A percentile compares a stretch with the other conserved stretches of the same genome.
Evolutionary conservation across 64 coral and sea anemone species (phyloP).

Genomic region (Montipora foliosa): DNA sequence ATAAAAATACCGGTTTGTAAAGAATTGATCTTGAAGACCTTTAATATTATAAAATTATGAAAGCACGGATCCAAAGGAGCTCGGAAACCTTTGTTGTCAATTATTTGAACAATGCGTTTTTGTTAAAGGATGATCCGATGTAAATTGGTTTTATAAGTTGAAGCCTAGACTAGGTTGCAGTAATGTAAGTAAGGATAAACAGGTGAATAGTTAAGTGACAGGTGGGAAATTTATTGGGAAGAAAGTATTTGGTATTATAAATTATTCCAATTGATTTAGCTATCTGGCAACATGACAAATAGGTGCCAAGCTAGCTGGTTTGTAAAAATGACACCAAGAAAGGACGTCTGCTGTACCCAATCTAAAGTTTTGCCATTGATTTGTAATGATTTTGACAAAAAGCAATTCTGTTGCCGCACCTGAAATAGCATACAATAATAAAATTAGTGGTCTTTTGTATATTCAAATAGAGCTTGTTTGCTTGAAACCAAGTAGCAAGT

Average conservation of each 20-base stretch:
- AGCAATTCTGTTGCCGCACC: background rate
- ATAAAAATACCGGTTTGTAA: too few relatives aligned
- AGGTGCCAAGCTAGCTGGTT: background rate
- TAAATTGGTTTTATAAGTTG: background rate
- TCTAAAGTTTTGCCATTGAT: background rate
- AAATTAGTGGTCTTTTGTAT: background rate
- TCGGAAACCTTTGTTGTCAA: background rate
- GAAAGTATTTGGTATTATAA: background rate
- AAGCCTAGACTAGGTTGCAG: constrained; percentile 9
- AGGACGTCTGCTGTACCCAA: background rate
- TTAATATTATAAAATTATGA: too few relatives aligned
- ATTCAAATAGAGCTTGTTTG: background rate
- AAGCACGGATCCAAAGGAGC: background rate
- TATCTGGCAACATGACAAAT: constrained; percentile 5
- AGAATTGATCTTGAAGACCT: too few relatives aligned
- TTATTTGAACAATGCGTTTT: background rate
- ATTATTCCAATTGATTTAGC: background rate
- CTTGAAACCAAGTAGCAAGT: background rate
- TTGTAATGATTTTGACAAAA: background rate
- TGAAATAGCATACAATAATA: background rate
- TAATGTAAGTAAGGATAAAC: background rate
- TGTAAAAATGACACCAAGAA: background rate
- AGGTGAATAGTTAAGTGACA: background rate
- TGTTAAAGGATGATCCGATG: background rate
- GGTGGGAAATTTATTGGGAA: background rate